Percentiles rank a stretch among this genome's conserved stretches.
Conservation (phyloP, 2,797 vertebrate species). For the Notolepis coatsorum region DNA sequence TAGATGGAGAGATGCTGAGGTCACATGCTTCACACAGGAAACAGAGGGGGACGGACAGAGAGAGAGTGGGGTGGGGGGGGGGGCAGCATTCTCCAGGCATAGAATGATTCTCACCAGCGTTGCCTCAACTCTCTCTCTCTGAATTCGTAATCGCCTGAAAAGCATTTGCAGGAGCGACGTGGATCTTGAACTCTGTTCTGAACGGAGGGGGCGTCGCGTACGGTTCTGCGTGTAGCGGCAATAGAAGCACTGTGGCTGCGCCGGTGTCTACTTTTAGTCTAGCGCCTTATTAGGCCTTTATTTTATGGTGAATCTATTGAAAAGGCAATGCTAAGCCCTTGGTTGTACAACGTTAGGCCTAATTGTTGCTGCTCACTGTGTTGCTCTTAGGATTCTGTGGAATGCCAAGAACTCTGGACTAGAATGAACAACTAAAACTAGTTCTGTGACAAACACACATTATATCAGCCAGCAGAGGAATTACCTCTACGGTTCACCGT, state of each 20-base stretch:
- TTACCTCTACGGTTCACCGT: no score
- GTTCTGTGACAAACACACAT: slow-evolving; percentile 34
- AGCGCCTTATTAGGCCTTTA: no score
- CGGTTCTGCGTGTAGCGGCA: no score
- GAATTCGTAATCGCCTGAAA: neutral
- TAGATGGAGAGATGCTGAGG: slow-evolving; percentile 15
- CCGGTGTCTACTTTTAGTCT: no score
- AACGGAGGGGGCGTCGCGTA: no score
- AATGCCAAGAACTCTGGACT: slow-evolving; percentile 50
- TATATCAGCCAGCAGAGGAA: slow-evolving; percentile 4
- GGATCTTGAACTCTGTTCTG: no score
- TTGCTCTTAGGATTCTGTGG: slow-evolving; percentile 15
- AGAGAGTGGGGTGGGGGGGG: no score
- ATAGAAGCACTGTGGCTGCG: no score
- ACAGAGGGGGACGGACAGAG: slow-evolving; percentile 6
- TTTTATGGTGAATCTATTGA: neutral
- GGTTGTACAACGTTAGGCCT: neutral
- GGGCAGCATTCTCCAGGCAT: no score
- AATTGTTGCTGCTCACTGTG: slow-evolving; percentile 9
- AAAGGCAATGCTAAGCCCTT: neutral
- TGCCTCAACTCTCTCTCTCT: neutral
- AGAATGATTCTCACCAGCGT: neutral
- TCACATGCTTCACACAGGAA: slow-evolving; percentile 55
- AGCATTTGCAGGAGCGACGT: no score
- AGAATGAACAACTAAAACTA: slow-evolving; percentile 36